phyloP scores from a whole-genome alignment of 1,140 invertebrate species.

The Proales similis region DNA sequence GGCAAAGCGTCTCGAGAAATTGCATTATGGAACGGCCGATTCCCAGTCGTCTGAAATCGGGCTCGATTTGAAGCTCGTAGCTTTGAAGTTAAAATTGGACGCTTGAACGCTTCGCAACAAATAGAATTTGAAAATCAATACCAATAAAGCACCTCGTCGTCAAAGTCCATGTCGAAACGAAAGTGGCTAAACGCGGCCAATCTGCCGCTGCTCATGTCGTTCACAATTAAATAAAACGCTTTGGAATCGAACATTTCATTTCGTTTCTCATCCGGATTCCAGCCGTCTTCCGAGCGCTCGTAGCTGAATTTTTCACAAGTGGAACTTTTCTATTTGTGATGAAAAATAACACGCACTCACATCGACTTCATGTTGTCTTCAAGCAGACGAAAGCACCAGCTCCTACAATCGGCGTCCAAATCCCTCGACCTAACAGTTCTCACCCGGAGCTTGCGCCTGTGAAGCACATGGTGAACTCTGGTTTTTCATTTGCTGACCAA shows the following conservation, averaged over 20 bases:
- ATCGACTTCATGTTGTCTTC: constrained; percentile 61
- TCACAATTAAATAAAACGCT: constrained; percentile 60
- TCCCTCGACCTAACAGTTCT: constrained; percentile 52
- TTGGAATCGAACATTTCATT: constrained; percentile 61
- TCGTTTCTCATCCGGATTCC: constrained; percentile 61
- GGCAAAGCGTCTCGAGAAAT: constrained; percentile 67
- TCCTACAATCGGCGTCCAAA: constrained; percentile 50
- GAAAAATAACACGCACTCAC: constrained; percentile 50
- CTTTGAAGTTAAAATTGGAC: constrained; percentile 50
- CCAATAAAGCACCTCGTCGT: constrained; percentile 70
- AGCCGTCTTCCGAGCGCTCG: constrained; percentile 64
- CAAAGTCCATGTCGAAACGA: constrained; percentile 71
- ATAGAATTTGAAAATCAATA: constrained; percentile 46
- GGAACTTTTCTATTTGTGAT: not conserved
- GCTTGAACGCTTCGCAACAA: constrained; percentile 19
- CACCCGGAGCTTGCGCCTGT: constrained; percentile 48
- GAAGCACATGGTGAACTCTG: constrained; percentile 16
- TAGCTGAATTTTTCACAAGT: constrained; percentile 55
- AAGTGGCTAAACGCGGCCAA: constrained; percentile 68
- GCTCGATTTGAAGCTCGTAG: constrained; percentile 73
- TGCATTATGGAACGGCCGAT: constrained; percentile 72
- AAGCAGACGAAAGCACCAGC: constrained; percentile 62
- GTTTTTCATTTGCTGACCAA: not conserved
- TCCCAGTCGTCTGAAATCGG: constrained; percentile 61
- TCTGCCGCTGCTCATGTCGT: constrained; percentile 50